These are phyloP conservation scores for Nannoperca obscura DNA, from an alignment of 2,797 vertebrate species.

Conservation along the genomic window DNA sequence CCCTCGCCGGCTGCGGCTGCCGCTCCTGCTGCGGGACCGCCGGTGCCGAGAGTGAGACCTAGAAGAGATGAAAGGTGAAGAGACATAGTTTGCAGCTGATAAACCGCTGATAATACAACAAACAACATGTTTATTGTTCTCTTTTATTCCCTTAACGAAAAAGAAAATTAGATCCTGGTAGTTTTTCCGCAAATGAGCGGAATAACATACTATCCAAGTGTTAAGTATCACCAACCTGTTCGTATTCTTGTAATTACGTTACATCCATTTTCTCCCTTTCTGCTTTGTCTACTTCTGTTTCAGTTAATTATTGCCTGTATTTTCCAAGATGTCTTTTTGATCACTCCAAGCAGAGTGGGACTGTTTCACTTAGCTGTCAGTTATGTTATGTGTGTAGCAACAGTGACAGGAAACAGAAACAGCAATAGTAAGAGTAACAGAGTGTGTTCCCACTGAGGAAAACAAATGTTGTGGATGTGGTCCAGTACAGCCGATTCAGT, in stretches of 20 bases:
- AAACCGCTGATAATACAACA: background rate
- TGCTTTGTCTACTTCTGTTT: background rate
- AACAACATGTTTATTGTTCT: background rate
- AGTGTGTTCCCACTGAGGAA: background rate
- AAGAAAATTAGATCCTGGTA: background rate
- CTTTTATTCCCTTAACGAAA: background rate
- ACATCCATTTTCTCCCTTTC: background rate
- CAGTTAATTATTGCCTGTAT: conserved; percentile 12
- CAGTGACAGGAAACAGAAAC: conserved; percentile 22
- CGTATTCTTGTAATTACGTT: background rate
- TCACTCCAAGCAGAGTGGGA: conserved; percentile 6
- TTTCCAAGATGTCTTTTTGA: conserved; percentile 29
- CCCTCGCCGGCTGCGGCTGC: conserved; percentile 38
- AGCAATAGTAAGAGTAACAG: background rate
- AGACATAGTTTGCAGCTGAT: background rate
- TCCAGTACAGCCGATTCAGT: background rate
- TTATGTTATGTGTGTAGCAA: conserved; percentile 12
- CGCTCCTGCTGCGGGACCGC: conserved; percentile 89
- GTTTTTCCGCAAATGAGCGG: background rate
- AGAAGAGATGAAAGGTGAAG: background rate
- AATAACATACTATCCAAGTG: background rate
- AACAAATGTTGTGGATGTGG: conserved; percentile 1
- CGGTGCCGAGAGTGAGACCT: conserved; percentile 87
- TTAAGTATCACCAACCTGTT: conserved; percentile 3
- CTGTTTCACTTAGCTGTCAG: conserved; percentile 27